Base-by-base conservation (phyloP, 2,888 invertebrate species). In the Ethmia dodecea region DNA sequence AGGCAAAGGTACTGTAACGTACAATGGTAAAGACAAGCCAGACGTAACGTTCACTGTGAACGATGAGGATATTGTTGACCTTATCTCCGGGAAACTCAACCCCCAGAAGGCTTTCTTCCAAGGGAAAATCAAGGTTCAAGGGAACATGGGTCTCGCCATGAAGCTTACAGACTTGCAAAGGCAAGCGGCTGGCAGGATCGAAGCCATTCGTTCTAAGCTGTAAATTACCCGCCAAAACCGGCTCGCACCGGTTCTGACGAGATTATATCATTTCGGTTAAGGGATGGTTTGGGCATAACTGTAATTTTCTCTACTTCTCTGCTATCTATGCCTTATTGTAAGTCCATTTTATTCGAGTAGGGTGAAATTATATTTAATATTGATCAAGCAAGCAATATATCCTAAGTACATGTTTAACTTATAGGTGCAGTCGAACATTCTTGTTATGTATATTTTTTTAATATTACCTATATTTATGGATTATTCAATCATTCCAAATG, bases 21-120 rank as follows among this genome's bases (percentile, higher is more conserved):
- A 92, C 62, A 92, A 94, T 56, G 93, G 94, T 22, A 91, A 71
- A 86, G 94, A 91, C 1, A 97, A 96, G 76, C 93, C 96, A 3
- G 97, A 98, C 55, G 95, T 96, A 0, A 94, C 93, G 0, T 94
- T 99, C 62, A 93, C 93, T 1, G 91, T 98, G 47, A 93, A 91
- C 59, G 99, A 99, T 65, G 92, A 91, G 0, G 97, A 98, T 66
- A 91, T 99, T 3, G 89, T 93, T 3, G 94, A 95, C 50, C 88
- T 99, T 35, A 93, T 98, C 59, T 90, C 93, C 1, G 98, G 98
- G 1, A 95, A 95, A 73, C 84, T 99, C 40, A 97, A 97, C 70
- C 95, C 96, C 0, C 98, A 99, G 70, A 97, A 97, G 73, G 97
- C 97, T 1, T 96, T 96, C 77, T 96, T 96, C 89, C 95, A 98